Conservation (phyloP, 2,113 vertebrate genomes). For the Malurus elegans region DNA sequence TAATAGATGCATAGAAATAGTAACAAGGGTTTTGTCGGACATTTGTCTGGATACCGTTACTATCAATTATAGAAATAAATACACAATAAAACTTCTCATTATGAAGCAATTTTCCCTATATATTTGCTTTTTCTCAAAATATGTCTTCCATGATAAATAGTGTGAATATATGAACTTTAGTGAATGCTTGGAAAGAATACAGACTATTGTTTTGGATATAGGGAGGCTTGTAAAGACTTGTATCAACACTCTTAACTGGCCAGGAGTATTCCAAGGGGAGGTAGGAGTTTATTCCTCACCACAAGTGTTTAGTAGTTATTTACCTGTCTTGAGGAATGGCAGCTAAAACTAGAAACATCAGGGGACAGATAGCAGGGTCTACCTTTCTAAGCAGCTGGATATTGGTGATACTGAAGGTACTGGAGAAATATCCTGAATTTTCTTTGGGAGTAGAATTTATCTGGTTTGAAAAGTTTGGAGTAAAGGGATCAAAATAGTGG, state of each 20-base stretch:
- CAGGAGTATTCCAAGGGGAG: background rate
- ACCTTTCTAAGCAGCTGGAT: background rate
- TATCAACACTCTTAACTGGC: background rate
- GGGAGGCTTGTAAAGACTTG: background rate
- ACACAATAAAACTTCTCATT: background rate
- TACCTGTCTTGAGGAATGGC: background rate
- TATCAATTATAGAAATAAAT: background rate
- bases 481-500: background rate
- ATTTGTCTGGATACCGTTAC: background rate
- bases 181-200: background rate
- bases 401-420: background rate
- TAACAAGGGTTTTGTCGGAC: background rate
- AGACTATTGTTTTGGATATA: background rate
- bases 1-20: background rate
- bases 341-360: background rate
- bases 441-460: background rate
- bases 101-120: background rate
- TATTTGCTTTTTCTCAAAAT: background rate
- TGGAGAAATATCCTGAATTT: background rate
- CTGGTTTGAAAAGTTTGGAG: background rate
- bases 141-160: background rate
- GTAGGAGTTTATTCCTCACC: background rate
- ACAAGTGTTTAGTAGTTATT: background rate
- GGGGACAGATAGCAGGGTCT: background rate
- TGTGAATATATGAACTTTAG: background rate